Base-by-base conservation (phyloP, 2,888 invertebrate species). In the Stenchaetothrips biformis region DNA sequence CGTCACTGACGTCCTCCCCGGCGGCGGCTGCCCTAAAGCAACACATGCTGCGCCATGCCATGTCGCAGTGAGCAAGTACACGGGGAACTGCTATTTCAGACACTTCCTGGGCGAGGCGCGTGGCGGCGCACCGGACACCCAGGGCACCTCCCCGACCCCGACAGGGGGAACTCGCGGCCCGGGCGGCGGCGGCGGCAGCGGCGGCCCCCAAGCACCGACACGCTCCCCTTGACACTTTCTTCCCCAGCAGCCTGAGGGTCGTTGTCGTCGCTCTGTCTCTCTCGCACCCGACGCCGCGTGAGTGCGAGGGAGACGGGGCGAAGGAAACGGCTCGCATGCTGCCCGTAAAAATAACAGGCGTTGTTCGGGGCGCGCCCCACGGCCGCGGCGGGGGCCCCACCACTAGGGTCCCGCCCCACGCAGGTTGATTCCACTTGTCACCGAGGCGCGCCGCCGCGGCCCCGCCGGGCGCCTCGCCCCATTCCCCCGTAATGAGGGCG, bases 191-290 rank as follows among this genome's bases (percentile, higher is more conserved):
- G 8, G 13, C 53, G n/a, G n/a, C n/a, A n/a, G n/a, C n/a, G n/a
- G n/a, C n/a, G n/a, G n/a, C n/a, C n/a, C n/a, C n/a, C n/a, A n/a
- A 37, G 37, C 37, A 74, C 25, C 67, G 67, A 74, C 67, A 74
- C 67, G 67, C 67, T 74, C 25, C 67, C 67, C 25, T 74, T 74
- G 67, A 74, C 67, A 74, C 67, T 74, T 74, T 74, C 67, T 74
- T 74, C 13, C 37, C 37, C 37, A 37, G 37, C 2, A 4, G 4
- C 2, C 37, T 37, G n/a, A n/a, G n/a, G n/a, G n/a, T n/a, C n/a
- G n/a, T n/a, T n/a, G n/a, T n/a, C n/a, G n/a, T n/a, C n/a, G n/a
- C n/a, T n/a, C 67, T 62, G 18, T 21, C 62, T n/a, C 21, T 21
- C 18, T 62, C 62, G 13, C 62, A 6, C n/a, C 62, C n/a, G 7